Conservation (phyloP, 1,140 invertebrate genomes). For the Brachionus rotundiformis region DNA sequence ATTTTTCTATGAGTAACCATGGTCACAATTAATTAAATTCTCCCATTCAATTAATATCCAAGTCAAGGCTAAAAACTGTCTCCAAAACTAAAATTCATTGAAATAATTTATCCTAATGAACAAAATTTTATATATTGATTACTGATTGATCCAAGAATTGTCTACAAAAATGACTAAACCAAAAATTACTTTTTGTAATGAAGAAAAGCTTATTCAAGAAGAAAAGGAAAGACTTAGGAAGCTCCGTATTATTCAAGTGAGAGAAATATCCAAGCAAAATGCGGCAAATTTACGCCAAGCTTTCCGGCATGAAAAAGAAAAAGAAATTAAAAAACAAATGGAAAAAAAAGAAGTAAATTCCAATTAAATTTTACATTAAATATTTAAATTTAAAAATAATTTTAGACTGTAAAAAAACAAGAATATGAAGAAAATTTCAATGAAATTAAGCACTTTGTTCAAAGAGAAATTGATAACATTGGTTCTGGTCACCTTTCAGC, state of each 20-base stretch:
- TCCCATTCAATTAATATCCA: background rate
- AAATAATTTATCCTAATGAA: background rate
- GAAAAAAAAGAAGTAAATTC: constrained; percentile 56
- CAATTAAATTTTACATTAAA: background rate
- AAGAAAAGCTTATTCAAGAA: constrained; percentile 58
- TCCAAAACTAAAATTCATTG: constrained; percentile 2
- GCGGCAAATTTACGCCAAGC: constrained; percentile 59
- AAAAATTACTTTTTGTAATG: constrained; percentile 54
- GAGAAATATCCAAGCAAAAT: constrained; percentile 55
- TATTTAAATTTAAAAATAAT: background rate
- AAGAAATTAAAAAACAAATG: constrained; percentile 57
- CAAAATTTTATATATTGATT: background rate
- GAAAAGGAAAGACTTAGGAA: constrained; percentile 58
- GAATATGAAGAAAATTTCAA: constrained; percentile 43
- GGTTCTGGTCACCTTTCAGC: constrained; percentile 38
- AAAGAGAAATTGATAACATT: constrained; percentile 44
- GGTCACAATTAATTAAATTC: background rate
- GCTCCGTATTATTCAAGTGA: constrained; percentile 59
- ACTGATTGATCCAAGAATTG: background rate
- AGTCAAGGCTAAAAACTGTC: background rate
- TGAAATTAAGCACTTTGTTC: constrained; percentile 31
- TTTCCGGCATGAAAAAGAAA: constrained; percentile 59
- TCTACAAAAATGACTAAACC: constrained; percentile 8
- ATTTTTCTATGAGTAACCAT: constrained; percentile 5
- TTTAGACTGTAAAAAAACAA: background rate